Evolutionary conservation across 2,888 invertebrate genomes (phyloP).

Genomic region (Lumbricus terrestris): DNA sequence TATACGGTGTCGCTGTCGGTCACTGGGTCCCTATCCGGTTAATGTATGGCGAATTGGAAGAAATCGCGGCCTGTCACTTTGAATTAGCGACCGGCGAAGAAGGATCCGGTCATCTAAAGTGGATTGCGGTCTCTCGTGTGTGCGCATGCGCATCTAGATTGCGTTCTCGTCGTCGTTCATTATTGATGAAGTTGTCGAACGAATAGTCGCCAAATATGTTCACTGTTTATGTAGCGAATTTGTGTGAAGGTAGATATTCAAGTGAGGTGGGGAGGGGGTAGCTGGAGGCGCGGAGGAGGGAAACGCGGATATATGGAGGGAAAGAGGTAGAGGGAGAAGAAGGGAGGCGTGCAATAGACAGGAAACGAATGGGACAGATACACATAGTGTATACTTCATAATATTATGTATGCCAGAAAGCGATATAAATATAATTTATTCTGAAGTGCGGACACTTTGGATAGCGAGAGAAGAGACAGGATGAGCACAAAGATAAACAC

Average conservation of each 20-base stretch:
- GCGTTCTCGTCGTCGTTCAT: neutral
- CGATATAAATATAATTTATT: too few species aligned
- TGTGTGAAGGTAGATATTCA: neutral
- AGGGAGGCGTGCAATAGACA: neutral
- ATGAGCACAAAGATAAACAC: too few species aligned
- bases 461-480: too few species aligned
- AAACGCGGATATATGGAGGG: neutral
- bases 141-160: neutral
- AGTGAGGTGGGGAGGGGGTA: neutral
- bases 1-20: neutral
- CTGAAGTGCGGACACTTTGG: too few species aligned
- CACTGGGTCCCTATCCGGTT: neutral
- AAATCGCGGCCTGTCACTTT: neutral
- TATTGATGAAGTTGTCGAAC: constrained; percentile 11
- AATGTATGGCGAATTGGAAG: constrained; percentile 12
- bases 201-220: neutral
- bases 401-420: too few species aligned
- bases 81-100: constrained; percentile 9
- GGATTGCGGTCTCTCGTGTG: neutral
- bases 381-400: too few species aligned
- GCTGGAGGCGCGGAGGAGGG: neutral
- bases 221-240: neutral
- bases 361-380: neutral
- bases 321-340: neutral
- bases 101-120: neutral